A percentile compares a stretch with the other conserved stretches of the same genome.
Conservation (phyloP, 2,888 invertebrate species). For the Xestia rhomboidea region DNA sequence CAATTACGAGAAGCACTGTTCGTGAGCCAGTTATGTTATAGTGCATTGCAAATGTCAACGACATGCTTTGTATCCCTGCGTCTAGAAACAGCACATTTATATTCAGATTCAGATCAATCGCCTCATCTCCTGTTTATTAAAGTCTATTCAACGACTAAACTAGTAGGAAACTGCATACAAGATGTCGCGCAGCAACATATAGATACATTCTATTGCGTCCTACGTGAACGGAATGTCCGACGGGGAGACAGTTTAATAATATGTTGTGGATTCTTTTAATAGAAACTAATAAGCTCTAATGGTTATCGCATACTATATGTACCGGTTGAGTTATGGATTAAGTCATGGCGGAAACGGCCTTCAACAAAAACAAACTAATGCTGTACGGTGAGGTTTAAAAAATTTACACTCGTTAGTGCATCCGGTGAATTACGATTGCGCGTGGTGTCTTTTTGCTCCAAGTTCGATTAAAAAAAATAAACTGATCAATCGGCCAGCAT, state of each 20-base stretch:
- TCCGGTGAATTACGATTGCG: conserved; percentile 89
- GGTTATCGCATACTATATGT: conserved; percentile 65
- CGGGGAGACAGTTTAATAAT: conserved; percentile 65
- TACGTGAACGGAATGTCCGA: conserved; percentile 62
- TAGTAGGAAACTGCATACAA: conserved; percentile 71
- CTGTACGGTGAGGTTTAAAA: conserved; percentile 82
- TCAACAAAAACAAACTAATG: conserved; percentile 85
- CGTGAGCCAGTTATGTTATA: conserved; percentile 52
- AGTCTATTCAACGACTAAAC: conserved; percentile 70
- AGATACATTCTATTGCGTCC: conserved; percentile 61
- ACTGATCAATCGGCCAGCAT: conserved; percentile 85
- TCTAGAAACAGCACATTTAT: conserved; percentile 63
- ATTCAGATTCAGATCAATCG: conserved; percentile 76
- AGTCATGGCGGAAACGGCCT: conserved; percentile 82
- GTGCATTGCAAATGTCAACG: conserved; percentile 59
- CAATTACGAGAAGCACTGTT: conserved; percentile 47
- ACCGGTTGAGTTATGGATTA: conserved; percentile 74
- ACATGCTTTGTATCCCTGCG: conserved; percentile 52
- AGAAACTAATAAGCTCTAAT: conserved; percentile 71
- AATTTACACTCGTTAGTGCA: conserved; percentile 89
- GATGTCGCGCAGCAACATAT: conserved; percentile 60
- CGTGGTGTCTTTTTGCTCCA: conserved; percentile 82
- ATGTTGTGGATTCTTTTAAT: conserved; percentile 65
- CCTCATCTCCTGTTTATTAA: conserved; percentile 73
- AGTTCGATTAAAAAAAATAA: conserved; percentile 82